These are phyloP conservation scores for Neodiprion pinetum DNA, from an alignment of 1,140 invertebrate genomes.

Conservation along the genomic window DNA sequence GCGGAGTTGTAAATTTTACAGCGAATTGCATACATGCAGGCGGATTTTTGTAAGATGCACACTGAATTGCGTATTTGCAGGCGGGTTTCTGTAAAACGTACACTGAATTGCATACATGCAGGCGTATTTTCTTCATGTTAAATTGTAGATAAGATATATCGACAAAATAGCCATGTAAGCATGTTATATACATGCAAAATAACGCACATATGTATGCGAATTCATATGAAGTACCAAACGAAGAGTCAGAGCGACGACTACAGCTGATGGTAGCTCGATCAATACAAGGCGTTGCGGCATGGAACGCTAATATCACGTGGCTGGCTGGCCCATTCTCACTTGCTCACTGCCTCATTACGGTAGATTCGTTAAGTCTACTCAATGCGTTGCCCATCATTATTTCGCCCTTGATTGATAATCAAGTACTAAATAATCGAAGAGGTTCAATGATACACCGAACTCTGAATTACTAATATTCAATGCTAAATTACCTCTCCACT, in stretches of 20 bases:
- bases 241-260: constrained; percentile 14
- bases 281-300: constrained; percentile 54
- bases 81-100: no score
- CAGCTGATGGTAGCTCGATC: constrained; percentile 53
- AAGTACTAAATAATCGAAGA: not conserved
- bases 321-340: constrained; percentile 40
- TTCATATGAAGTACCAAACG: no score
- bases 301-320: constrained; percentile 47
- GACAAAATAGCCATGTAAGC: no score
- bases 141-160: no score
- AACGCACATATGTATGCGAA: no score
- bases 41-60: no score
- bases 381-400: not conserved
- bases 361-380: not conserved
- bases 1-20: no score
- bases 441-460: not conserved
- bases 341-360: constrained; percentile 18
- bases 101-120: no score
- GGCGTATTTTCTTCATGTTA: no score
- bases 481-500: constrained; percentile 5
- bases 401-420: constrained; percentile 1
- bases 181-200: no score
- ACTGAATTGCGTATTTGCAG: no score
- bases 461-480: not conserved
- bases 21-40: no score